These are phyloP conservation scores for Ophioninae sp. DNA, from an alignment of 2,888 invertebrate genomes.

Conservation along the genomic window DNA sequence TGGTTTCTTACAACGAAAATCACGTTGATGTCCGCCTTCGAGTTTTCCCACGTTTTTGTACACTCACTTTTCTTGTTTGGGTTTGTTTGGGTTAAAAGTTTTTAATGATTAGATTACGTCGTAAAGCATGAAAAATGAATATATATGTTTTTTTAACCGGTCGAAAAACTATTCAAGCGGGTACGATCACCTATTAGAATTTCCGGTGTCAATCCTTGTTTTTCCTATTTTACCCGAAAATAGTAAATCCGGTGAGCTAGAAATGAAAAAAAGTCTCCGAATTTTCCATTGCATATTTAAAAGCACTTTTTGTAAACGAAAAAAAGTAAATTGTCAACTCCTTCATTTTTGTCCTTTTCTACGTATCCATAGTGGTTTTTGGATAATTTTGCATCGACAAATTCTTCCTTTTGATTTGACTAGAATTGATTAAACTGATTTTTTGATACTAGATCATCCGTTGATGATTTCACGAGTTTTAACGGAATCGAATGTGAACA, in stretches of 20 bases:
- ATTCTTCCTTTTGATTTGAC: too few relatives aligned
- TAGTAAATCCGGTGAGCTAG: too few relatives aligned
- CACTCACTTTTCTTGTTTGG: too few relatives aligned
- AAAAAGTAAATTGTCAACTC: too few relatives aligned
- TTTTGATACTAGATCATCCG: neutral
- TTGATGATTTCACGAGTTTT: neutral
- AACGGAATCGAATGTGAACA: neutral
- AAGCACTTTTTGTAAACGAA: too few relatives aligned
- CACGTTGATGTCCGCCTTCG: neutral
- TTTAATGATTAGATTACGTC: neutral
- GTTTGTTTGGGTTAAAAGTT: too few relatives aligned
- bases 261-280: too few relatives aligned
- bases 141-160: neutral
- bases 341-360: too few relatives aligned
- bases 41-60: too few relatives aligned
- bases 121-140: neutral
- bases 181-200: neutral
- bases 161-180: neutral
- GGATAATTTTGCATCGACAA: too few relatives aligned
- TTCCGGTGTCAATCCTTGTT: neutral
- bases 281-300: too few relatives aligned
- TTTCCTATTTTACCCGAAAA: neutral
- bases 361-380: too few relatives aligned
- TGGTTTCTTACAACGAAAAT: conserved; percentile 8
- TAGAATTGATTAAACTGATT: neutral